Conservation (phyloP, 2,888 invertebrate species). For the Lacanobia wlatinum region DNA sequence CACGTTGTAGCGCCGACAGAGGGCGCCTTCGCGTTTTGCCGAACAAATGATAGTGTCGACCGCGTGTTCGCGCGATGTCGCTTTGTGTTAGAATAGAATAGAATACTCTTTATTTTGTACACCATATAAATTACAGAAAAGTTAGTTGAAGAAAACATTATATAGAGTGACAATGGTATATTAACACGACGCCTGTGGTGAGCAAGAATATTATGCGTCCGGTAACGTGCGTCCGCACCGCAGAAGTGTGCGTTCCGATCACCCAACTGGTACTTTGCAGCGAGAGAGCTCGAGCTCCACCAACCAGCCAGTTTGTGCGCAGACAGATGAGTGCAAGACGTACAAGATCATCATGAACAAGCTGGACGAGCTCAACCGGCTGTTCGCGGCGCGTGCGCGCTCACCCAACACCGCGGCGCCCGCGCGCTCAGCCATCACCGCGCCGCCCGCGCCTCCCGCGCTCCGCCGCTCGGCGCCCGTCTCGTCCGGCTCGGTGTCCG, state of each 20-base stretch:
- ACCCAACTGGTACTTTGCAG: conserved; percentile 2
- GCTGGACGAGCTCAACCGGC: conserved; percentile 81
- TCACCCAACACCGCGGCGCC: conserved; percentile 9
- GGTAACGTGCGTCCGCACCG: no score
- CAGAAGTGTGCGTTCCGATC: background rate
- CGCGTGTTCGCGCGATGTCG: no score
- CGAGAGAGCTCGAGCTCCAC: conserved; percentile 20
- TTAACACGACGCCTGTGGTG: no score
- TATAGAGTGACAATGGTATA: no score
- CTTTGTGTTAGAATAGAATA: no score
- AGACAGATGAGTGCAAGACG: conserved; percentile 83
- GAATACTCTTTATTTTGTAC: no score
- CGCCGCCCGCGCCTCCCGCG: conserved; percentile 33
- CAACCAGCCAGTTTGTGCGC: conserved; percentile 23
- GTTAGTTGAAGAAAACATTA: no score
- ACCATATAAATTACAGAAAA: no score
- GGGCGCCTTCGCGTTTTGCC: no score
- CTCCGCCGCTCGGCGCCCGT: conserved; percentile 54
- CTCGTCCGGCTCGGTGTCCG: conserved; percentile 71
- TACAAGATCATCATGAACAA: conserved; percentile 87
- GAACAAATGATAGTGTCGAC: no score
- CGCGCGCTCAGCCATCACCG: conserved; percentile 30
- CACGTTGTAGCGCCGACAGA: no score
- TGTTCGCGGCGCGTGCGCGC: conserved; percentile 71
- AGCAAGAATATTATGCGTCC: no score